phyloP scores from a whole-genome alignment of 2,797 vertebrate genomes.

The Hydrophis major region DNA sequence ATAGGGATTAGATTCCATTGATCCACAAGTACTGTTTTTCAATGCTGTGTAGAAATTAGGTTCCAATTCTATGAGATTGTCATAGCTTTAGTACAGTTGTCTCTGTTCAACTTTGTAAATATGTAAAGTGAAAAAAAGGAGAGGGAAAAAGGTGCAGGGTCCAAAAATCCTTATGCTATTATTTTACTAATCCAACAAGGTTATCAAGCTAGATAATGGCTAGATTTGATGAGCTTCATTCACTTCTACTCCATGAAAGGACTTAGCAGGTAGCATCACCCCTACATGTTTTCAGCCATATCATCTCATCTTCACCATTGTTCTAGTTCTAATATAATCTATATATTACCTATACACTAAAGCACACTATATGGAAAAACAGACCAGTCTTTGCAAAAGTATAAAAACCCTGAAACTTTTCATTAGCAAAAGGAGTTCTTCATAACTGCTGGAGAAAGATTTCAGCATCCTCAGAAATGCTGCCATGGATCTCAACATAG shows the following conservation, averaged over 20 bases:
- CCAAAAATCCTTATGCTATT: neutral
- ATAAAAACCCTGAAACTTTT: neutral
- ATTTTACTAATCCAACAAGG: neutral
- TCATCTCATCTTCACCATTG: neutral
- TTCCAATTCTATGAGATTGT: neutral
- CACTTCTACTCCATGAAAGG: neutral
- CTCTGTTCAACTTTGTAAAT: neutral
- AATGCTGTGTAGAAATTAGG: neutral
- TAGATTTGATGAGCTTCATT: neutral
- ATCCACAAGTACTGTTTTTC: neutral
- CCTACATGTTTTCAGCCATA: neutral
- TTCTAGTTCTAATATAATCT: neutral
- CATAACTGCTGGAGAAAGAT: neutral
- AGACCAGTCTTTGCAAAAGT: neutral
- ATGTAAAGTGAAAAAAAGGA: neutral
- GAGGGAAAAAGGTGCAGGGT: neutral
- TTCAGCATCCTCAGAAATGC: neutral
- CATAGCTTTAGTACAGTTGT: neutral
- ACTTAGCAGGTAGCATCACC: neutral
- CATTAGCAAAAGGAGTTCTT: neutral
- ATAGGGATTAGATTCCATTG: neutral
- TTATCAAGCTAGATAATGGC: neutral
- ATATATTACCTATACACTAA: neutral
- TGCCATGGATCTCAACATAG: neutral
- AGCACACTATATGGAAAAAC: neutral